These are phyloP conservation scores for Ellobius talpinus DNA, from an alignment of 2,113 vertebrate genomes.

Conservation along the genomic window DNA sequence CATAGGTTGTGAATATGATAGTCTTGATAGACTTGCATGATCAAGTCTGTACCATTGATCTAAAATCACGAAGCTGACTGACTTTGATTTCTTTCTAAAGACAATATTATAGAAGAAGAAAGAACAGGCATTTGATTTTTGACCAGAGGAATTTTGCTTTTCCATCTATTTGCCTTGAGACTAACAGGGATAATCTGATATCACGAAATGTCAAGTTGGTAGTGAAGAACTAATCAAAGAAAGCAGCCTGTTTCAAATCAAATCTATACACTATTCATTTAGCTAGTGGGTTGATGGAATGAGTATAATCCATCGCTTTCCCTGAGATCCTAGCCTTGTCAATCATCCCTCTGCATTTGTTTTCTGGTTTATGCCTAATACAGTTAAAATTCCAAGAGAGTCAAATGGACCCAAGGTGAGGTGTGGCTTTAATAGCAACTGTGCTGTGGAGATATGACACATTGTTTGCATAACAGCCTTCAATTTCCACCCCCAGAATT, in stretches of 20 bases:
- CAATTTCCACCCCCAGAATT: constrained; percentile 64
- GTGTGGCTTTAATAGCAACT: constrained; percentile 12
- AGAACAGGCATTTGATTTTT: not conserved
- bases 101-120: not conserved
- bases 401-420: not conserved
- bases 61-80: not conserved
- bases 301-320: not conserved
- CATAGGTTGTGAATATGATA: not conserved
- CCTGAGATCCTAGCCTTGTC: not conserved
- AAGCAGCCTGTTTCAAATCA: constrained; percentile 35
- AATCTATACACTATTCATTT: not conserved
- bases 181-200: not conserved
- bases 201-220: not conserved
- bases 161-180: constrained; percentile 9
- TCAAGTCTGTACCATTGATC: not conserved
- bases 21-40: constrained; percentile 32
- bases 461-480: constrained; percentile 46
- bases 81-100: not conserved
- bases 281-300: not conserved
- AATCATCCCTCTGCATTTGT: not conserved
- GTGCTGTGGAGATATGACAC: not conserved
- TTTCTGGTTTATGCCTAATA: not conserved
- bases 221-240: not conserved
- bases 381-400: not conserved
- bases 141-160: constrained; percentile 14